Conservation (phyloP, 2,888 invertebrate species). For the Branchipolynoe longqiensis region DNA sequence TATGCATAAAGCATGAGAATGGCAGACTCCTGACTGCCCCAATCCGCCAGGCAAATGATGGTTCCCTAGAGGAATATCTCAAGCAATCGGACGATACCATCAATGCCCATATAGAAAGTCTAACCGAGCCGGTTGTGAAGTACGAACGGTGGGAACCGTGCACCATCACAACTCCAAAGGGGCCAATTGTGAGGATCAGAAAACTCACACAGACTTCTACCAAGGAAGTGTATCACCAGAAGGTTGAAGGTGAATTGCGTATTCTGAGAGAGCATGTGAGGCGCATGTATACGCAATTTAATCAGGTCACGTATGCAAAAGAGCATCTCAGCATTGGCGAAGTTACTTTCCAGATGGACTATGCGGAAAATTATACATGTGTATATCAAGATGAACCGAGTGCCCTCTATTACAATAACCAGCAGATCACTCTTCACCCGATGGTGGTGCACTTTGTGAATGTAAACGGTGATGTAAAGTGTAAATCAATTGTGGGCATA, state of each 20-base stretch:
- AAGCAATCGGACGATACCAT: not conserved
- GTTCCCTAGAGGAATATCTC: not conserved
- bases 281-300: not conserved
- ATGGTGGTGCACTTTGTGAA: conserved; percentile 63
- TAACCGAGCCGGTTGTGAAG: not conserved
- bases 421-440: conserved; percentile 67
- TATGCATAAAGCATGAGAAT: conserved; percentile 6
- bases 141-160: not conserved
- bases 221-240: not conserved
- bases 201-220: no score
- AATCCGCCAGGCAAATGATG: not conserved
- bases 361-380: conserved; percentile 81
- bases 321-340: not conserved
- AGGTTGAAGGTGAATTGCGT: not conserved
- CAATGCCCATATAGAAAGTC: not conserved
- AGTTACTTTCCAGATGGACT: conserved; percentile 83
- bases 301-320: not conserved
- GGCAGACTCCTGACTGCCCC: not conserved
- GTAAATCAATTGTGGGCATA: not conserved
- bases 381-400: conserved; percentile 66
- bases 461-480: not conserved
- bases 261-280: not conserved
- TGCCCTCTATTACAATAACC: conserved; percentile 60
- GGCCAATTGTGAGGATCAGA: not conserved
- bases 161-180: not conserved